A percentile compares a stretch with the other conserved stretches of the same genome.
Evolutionary conservation across 2,797 vertebrate genomes (phyloP).

Genomic region (Rousettus madagascariensis): DNA sequence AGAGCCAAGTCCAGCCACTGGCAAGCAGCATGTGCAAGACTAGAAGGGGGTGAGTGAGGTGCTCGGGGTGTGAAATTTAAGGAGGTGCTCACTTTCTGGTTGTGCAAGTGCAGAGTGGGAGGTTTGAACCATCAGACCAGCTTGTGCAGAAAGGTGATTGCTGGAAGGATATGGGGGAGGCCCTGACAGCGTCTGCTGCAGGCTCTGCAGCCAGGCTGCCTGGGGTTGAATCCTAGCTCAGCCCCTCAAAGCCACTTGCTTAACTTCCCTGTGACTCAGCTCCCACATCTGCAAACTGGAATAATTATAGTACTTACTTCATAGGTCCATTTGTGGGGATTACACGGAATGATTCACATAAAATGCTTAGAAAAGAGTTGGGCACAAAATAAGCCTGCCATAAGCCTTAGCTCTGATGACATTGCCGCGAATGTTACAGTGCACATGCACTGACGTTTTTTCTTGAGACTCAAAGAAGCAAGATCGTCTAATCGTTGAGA

Average conservation of each 20-base stretch:
- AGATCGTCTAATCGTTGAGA: not conserved
- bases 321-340: not conserved
- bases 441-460: not conserved
- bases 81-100: not conserved
- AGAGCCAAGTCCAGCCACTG: not conserved
- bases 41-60: not conserved
- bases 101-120: not conserved
- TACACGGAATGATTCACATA: not conserved
- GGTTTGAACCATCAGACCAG: not conserved
- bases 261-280: not conserved
- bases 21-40: not conserved
- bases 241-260: not conserved
- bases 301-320: constrained; percentile 17
- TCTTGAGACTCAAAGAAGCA: not conserved
- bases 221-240: not conserved
- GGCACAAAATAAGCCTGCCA: not conserved
- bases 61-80: not conserved
- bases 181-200: rapidly evolving
- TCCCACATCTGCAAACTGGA: not conserved
- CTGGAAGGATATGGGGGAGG: not conserved
- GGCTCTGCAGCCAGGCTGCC: not conserved
- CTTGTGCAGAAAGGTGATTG: not conserved
- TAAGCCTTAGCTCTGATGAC: not conserved
- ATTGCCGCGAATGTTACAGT: not conserved
- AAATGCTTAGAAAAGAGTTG: not conserved